phyloP scores from a whole-genome alignment of 1,140 invertebrate genomes.

The Lysiphlebus fabarum region DNA sequence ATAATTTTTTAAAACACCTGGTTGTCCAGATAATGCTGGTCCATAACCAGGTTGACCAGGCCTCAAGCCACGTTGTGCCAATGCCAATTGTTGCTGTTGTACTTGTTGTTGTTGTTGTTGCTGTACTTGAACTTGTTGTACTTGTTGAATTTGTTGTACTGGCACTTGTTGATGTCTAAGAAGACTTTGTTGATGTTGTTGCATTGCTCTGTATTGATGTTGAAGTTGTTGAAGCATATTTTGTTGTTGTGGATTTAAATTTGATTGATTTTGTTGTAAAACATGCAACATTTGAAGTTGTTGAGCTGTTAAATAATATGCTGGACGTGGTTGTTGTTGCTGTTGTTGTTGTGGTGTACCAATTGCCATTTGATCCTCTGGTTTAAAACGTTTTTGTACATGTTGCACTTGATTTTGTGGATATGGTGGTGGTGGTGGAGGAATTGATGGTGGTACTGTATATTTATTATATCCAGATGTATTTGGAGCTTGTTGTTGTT shows the following conservation, averaged over 20 bases:
- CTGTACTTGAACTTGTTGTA: too few relatives aligned
- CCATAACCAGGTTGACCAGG: slow-evolving; percentile 44
- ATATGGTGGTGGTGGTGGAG: slow-evolving; percentile 53
- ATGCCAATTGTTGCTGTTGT: slow-evolving; percentile 23
- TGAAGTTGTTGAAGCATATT: slow-evolving; percentile 68
- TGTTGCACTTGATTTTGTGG: slow-evolving; percentile 50
- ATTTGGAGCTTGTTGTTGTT: slow-evolving; percentile 52
- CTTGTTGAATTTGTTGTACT: slow-evolving; percentile 36
- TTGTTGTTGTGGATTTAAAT: slow-evolving; percentile 72
- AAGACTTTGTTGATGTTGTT: slow-evolving; percentile 69
- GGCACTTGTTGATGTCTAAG: slow-evolving; percentile 63
- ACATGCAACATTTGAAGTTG: slow-evolving; percentile 82
- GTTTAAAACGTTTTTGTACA: slow-evolving; percentile 55
- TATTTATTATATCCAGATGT: slow-evolving; percentile 46
- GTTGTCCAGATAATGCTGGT: slow-evolving; percentile 38
- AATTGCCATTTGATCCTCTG: slow-evolving; percentile 53
- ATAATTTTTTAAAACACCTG: slow-evolving; percentile 49
- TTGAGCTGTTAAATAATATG: slow-evolving; percentile 69
- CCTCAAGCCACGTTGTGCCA: slow-evolving; percentile 46
- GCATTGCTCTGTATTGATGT: slow-evolving; percentile 74
- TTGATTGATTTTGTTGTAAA: slow-evolving; percentile 75
- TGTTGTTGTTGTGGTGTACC: slow-evolving; percentile 14
- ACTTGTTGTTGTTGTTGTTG: too few relatives aligned
- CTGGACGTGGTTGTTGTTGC: slow-evolving; percentile 41
- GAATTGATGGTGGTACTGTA: slow-evolving; percentile 50